Conservation (phyloP, 2,888 invertebrate species). For the Epinotia nisella region DNA sequence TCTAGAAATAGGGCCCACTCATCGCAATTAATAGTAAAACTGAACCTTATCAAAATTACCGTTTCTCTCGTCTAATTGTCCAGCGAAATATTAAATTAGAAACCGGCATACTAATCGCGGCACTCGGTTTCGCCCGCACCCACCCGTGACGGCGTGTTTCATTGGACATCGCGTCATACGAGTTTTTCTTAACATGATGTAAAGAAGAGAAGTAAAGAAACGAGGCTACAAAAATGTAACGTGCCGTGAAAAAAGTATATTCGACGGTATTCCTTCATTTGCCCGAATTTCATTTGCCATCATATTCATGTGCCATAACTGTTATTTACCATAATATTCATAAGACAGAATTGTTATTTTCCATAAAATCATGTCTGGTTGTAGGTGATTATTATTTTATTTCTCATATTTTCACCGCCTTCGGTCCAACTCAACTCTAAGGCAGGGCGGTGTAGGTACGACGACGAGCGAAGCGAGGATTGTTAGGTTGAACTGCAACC, state of each 20-base stretch:
- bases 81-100: conserved; percentile 46
- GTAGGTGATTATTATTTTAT: too few species aligned
- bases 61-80: conserved; percentile 44
- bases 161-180: conserved; percentile 47
- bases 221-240: neutral
- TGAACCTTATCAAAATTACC: conserved; percentile 16
- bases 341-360: too few species aligned
- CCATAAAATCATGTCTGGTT: too few species aligned
- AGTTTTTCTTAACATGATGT: conserved; percentile 26
- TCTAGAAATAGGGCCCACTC: neutral
- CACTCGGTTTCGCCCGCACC: conserved; percentile 64
- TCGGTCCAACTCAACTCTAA: too few species aligned
- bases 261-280: too few species aligned
- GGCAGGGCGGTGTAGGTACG: too few species aligned
- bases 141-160: conserved; percentile 61
- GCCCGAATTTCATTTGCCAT: too few species aligned
- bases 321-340: too few species aligned
- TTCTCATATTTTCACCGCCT: too few species aligned
- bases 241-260: neutral
- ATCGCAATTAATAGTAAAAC: conserved; percentile 8
- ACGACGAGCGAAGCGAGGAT: too few species aligned
- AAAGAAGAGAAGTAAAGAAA: neutral
- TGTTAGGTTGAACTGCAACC: too few species aligned
- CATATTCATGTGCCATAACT: too few species aligned
- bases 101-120: conserved; percentile 44